Percentiles rank a stretch among this genome's conserved stretches.
Evolutionary conservation across 2,888 invertebrate species (phyloP).

Genomic region (Xanthia togata): DNA sequence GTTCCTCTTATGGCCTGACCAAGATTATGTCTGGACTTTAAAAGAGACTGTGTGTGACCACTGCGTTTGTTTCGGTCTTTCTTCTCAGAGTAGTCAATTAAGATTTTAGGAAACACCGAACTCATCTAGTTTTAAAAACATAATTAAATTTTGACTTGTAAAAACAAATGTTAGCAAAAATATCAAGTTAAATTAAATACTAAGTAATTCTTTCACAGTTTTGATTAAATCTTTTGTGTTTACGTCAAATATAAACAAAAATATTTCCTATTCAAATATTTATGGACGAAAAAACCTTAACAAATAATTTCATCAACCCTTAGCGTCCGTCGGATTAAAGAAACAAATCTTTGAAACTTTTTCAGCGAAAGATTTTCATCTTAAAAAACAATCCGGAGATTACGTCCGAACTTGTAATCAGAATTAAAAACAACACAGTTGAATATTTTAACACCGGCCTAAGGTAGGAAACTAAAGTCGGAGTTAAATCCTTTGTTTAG

Average conservation of each 20-base stretch:
- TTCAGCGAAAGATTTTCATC: constrained; percentile 76
- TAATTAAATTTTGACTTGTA: too few species aligned
- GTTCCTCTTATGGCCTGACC: too few species aligned
- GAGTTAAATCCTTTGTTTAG: constrained; percentile 85
- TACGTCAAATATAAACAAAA: constrained; percentile 30
- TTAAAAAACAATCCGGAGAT: constrained; percentile 78
- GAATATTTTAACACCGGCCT: constrained; percentile 76
- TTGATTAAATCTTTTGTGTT: constrained; percentile 43
- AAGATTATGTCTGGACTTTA: too few species aligned
- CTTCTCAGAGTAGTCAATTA: too few species aligned
- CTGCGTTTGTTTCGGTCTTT: too few species aligned
- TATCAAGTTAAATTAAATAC: not conserved
- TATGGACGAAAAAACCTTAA: constrained; percentile 41
- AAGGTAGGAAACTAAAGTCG: constrained; percentile 73
- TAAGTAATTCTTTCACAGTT: constrained; percentile 15
- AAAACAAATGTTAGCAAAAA: not conserved
- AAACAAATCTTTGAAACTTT: constrained; percentile 71
- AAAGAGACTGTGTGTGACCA: too few species aligned
- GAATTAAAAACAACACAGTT: constrained; percentile 77
- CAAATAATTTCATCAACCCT: constrained; percentile 68
- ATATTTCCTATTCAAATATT: constrained; percentile 46
- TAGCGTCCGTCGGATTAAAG: constrained; percentile 64
- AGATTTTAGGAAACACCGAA: too few species aligned
- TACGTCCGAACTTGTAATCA: constrained; percentile 83
- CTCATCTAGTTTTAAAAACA: too few species aligned